phyloP scores from a whole-genome alignment of 2,113 vertebrate species.

The Callithrix jacchus region DNA sequence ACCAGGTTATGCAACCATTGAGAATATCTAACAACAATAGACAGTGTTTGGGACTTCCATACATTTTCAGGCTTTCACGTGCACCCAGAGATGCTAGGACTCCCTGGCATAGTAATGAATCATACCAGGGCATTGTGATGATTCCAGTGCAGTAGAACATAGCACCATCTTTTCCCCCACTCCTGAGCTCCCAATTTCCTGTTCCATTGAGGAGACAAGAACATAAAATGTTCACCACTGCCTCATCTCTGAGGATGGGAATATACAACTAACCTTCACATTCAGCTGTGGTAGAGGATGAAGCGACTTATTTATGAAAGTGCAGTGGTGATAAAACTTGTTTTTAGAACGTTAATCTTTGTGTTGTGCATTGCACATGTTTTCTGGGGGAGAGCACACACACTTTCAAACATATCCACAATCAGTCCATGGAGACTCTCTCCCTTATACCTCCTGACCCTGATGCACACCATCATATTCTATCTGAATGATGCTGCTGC shows the following conservation, averaged over 20 bases:
- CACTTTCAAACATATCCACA: neutral
- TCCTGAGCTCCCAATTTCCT: too few relatives aligned
- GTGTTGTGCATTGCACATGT: neutral
- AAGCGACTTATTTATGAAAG: neutral
- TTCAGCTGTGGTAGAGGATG: neutral
- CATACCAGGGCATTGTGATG: neutral
- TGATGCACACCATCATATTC: neutral
- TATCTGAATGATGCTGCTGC: neutral
- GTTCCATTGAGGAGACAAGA: too few relatives aligned
- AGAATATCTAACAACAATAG: neutral
- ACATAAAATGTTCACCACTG: neutral
- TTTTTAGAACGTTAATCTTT: neutral
- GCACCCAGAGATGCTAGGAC: neutral
- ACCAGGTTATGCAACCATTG: neutral
- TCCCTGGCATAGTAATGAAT: neutral
- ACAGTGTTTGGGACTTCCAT: neutral
- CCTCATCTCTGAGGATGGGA: neutral
- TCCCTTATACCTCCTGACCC: neutral
- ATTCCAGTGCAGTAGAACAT: neutral
- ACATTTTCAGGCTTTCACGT: neutral
- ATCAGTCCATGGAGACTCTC: neutral
- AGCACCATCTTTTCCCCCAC: neutral
- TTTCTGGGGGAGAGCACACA: neutral
- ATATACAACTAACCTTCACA: neutral
- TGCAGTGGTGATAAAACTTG: neutral